phyloP scores from a whole-genome alignment of 2,888 invertebrate genomes.

The Pyrrhosoma nymphula region DNA sequence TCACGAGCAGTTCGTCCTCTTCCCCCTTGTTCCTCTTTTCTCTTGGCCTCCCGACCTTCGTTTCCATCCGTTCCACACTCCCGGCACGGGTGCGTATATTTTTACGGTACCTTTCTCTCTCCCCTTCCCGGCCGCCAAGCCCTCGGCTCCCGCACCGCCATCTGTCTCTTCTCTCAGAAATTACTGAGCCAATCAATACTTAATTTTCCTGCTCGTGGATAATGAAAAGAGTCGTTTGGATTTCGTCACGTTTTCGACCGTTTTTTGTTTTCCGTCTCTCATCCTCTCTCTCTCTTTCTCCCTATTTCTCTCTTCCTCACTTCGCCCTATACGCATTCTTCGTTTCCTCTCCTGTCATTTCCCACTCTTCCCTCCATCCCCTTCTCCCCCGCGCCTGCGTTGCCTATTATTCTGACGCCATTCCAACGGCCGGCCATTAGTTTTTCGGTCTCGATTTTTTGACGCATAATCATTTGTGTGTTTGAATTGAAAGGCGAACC shows the following conservation, averaged over 20 bases:
- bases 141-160: slow-evolving; percentile 5
- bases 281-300: neutral
- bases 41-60: neutral
- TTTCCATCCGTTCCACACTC: neutral
- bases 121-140: neutral
- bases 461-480: neutral
- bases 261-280: slow-evolving; percentile 3
- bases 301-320: neutral
- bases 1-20: no score
- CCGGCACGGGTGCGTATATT: slow-evolving; percentile 36
- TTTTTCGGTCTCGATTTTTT: neutral
- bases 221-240: slow-evolving; percentile 57
- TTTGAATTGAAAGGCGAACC: neutral
- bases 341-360: neutral
- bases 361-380: neutral
- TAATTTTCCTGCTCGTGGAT: slow-evolving; percentile 56
- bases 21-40: neutral
- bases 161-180: slow-evolving; percentile 59
- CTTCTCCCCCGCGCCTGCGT: neutral
- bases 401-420: neutral
- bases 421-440: neutral
- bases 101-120: slow-evolving; percentile 34
- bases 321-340: no score
- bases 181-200: slow-evolving; percentile 59
- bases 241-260: slow-evolving; percentile 38